Conservation (phyloP, 2,888 invertebrate genomes). For the Xestia c-nigrum region DNA sequence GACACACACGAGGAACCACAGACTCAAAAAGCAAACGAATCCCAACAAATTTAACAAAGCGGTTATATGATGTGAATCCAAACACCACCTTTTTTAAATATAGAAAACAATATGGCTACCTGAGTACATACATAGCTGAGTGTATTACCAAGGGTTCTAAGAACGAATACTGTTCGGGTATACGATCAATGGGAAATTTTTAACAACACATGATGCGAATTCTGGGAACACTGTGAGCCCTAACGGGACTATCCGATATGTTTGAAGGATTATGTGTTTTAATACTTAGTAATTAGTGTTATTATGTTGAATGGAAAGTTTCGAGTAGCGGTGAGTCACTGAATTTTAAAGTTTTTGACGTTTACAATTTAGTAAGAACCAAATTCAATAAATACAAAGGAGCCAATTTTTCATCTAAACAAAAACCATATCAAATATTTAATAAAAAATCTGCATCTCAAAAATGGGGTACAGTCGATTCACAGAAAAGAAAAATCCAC, state of each 20-base stretch:
- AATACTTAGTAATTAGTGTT: conserved; percentile 25
- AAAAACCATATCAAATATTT: background rate
- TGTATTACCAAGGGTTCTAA: conserved; percentile 13
- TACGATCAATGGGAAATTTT: conserved; percentile 16
- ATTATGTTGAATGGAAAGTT: conserved; percentile 25
- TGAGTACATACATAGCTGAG: conserved; percentile 37
- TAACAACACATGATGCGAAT: conserved; percentile 30
- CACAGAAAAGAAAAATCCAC: background rate
- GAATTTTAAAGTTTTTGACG: background rate
- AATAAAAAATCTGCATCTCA: background rate
- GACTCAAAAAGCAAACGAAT: background rate
- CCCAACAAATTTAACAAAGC: conserved; percentile 7
- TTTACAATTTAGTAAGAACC: no score
- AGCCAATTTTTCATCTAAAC: background rate
- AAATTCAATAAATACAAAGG: background rate
- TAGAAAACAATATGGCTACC: conserved; percentile 53
- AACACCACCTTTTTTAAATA: background rate
- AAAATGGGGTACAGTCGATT: background rate
- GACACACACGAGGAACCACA: background rate
- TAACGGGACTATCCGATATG: conserved; percentile 41
- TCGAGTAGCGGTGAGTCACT: conserved; percentile 6
- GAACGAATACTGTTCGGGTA: conserved; percentile 34
- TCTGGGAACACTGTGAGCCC: conserved; percentile 13
- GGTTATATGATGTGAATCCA: background rate
- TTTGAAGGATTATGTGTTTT: conserved; percentile 25